These are phyloP conservation scores for Atta cephalotes DNA, from an alignment of 1,140 invertebrate species.

Conservation along the genomic window DNA sequence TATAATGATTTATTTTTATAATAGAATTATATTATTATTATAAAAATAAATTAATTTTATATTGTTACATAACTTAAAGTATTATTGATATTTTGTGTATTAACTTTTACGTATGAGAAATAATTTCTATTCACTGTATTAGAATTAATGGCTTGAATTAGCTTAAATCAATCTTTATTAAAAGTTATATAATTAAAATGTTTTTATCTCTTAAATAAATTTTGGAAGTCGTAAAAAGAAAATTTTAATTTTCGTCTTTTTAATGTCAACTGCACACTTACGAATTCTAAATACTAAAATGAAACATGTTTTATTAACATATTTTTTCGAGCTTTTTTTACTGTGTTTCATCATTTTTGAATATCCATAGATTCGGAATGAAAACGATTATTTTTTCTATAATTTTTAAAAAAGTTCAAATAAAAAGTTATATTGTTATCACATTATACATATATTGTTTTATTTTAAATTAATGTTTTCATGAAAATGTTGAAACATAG, in stretches of 20 bases:
- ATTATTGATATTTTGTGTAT: neutral
- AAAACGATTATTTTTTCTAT: neutral
- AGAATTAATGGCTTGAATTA: neutral
- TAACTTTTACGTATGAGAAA: neutral
- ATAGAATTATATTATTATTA: neutral
- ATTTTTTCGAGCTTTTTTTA: slow-evolving; percentile 11
- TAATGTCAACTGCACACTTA: slow-evolving; percentile 9
- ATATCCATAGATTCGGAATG: neutral
- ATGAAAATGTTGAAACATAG: neutral
- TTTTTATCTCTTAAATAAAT: neutral
- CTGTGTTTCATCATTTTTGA: neutral
- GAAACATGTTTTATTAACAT: neutral
- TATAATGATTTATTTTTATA: neutral
- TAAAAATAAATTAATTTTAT: neutral
- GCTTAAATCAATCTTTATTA: neutral
- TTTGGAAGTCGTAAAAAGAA: neutral
- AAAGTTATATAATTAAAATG: neutral
- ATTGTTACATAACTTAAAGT: neutral
- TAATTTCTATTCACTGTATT: neutral
- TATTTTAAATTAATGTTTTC: neutral
- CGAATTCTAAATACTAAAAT: neutral
- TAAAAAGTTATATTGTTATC: neutral
- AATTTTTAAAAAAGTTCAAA: neutral
- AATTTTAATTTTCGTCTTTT: neutral
- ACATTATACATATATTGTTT: neutral